These are phyloP conservation scores for Isoperla grammatica DNA, from an alignment of 2,888 invertebrate species.

Conservation along the genomic window DNA sequence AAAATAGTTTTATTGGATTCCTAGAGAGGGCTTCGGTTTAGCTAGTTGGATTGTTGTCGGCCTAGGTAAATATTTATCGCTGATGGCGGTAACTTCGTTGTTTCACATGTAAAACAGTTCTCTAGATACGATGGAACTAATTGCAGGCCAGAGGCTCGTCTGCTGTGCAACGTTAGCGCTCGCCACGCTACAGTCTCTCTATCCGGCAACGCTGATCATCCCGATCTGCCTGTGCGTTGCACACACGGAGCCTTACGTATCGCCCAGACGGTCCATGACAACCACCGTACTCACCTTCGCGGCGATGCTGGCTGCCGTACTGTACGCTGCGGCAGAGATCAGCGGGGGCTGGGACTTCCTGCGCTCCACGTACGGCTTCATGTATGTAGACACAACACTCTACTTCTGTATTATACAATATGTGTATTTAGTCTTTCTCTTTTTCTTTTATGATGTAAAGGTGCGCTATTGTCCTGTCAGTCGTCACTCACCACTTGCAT, in stretches of 20 bases:
- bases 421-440: not conserved
- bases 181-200: conserved; percentile 75
- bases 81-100: too few species aligned
- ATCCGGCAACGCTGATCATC: conserved; percentile 75
- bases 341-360: conserved; percentile 49
- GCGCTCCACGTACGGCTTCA: conserved; percentile 71
- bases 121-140: too few species aligned
- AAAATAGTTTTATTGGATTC: too few species aligned
- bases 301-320: conserved; percentile 49
- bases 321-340: conserved; percentile 60
- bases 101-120: too few species aligned
- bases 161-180: conserved; percentile 67
- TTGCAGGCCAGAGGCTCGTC: conserved; percentile 52
- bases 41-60: too few species aligned
- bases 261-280: conserved; percentile 46
- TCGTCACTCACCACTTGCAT: too few species aligned
- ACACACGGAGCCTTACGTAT: conserved; percentile 25
- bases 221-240: conserved; percentile 69
- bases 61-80: too few species aligned
- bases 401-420: not conserved
- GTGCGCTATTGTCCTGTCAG: too few species aligned
- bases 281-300: conserved; percentile 51
- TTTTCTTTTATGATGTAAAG: too few species aligned
- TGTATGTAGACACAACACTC: conserved; percentile 53
- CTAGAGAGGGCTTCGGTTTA: too few species aligned